A percentile compares a stretch with the other conserved stretches of the same genome.
Evolutionary conservation across 2,113 vertebrate species (phyloP).

Genomic region (Nymphicus hollandicus): DNA sequence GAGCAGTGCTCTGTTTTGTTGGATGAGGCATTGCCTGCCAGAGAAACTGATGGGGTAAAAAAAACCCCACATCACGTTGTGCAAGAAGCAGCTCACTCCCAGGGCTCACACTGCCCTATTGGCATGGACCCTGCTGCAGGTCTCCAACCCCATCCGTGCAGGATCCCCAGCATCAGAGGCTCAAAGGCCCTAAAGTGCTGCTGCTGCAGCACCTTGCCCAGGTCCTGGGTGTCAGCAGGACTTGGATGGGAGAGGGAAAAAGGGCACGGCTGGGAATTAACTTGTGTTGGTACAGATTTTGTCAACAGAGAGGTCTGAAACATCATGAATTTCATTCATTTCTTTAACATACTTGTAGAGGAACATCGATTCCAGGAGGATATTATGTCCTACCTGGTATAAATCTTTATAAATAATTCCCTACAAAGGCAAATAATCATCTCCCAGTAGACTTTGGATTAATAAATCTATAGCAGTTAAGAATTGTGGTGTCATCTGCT

Average conservation of each 20-base stretch:
- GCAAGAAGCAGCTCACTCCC: neutral
- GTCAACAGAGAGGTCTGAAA: neutral
- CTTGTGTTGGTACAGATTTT: neutral
- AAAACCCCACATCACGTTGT: neutral
- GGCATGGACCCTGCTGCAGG: rapidly evolving
- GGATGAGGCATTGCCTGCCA: neutral
- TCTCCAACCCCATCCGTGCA: rapidly evolving
- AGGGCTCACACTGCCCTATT: rapidly evolving
- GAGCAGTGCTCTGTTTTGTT: neutral
- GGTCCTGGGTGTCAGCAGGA: neutral
- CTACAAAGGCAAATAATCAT: neutral
- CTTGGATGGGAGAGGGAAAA: neutral
- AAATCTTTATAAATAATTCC: neutral
- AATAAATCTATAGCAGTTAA: neutral
- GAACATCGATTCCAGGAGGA: neutral
- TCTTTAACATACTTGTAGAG: neutral
- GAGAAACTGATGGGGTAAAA: neutral
- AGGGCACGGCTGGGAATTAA: neutral
- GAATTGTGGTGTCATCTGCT: neutral
- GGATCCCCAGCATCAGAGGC: neutral
- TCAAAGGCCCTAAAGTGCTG: neutral
- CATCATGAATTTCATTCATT: neutral
- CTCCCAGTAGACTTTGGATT: neutral
- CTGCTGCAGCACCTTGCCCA: neutral
- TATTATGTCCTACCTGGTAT: neutral